A percentile compares a stretch with the other conserved stretches of the same genome.
These are phyloP conservation scores for Tinamus guttatus DNA, from an alignment of 2,113 vertebrate genomes.

Conservation along the genomic window DNA sequence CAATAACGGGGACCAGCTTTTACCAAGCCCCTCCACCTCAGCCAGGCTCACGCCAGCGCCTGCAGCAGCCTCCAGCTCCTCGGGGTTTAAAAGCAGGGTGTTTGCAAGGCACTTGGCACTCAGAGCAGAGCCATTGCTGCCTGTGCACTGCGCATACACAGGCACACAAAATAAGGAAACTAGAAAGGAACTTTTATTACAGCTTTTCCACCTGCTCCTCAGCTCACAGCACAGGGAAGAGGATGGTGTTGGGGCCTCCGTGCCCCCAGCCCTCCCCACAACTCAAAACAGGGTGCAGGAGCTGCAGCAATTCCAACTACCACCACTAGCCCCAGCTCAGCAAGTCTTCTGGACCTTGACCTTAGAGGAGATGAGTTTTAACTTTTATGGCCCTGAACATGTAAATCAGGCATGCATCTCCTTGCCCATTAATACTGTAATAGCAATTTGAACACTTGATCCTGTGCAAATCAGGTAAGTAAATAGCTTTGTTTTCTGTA, in stretches of 20 bases:
- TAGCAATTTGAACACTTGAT: too few species aligned
- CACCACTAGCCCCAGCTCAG: background rate
- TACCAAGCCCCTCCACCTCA: background rate
- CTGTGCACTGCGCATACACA: background rate
- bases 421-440: background rate
- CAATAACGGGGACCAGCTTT: background rate
- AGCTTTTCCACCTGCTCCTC: background rate
- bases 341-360: too few species aligned
- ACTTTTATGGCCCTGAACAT: background rate
- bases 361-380: too few species aligned
- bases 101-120: background rate
- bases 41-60: background rate
- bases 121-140: background rate
- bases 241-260: background rate
- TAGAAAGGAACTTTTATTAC: background rate
- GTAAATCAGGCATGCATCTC: background rate
- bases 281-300: fast-evolving
- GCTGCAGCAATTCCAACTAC: fast-evolving
- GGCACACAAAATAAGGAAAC: background rate
- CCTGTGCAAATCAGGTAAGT: background rate
- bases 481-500: background rate
- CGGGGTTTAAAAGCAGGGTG: too few species aligned
- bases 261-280: too few species aligned
- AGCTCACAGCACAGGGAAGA: background rate
- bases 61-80: background rate